These are phyloP conservation scores for Homalodisca vitripennis DNA, from an alignment of 1,140 invertebrate species.

Conservation along the genomic window DNA sequence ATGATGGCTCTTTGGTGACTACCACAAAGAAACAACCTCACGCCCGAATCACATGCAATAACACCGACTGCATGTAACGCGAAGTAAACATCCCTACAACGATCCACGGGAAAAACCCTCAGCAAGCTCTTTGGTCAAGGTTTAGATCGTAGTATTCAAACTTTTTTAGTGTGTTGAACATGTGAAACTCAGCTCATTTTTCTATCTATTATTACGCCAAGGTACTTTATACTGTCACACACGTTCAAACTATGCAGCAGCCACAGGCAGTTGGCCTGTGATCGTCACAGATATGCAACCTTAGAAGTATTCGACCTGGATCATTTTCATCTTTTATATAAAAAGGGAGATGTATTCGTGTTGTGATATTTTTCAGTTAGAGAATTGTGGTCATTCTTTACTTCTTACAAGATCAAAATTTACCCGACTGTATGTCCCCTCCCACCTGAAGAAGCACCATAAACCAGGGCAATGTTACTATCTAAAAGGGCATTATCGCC, in stretches of 20 bases:
- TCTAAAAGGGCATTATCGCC: not conserved
- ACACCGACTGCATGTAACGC: too few relatives aligned
- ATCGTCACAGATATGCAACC: not conserved
- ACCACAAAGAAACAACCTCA: too few relatives aligned
- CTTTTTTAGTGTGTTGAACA: not conserved
- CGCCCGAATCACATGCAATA: too few relatives aligned
- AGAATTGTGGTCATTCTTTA: not conserved
- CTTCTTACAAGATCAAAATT: not conserved
- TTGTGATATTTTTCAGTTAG: not conserved
- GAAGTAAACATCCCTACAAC: not conserved
- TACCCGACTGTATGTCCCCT: not conserved
- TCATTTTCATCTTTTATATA: not conserved
- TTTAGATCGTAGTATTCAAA: not conserved
- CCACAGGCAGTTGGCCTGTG: not conserved
- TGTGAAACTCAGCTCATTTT: not conserved
- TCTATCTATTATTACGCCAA: not conserved
- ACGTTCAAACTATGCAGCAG: not conserved
- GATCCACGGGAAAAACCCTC: not conserved
- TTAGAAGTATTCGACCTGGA: not conserved
- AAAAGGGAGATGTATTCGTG: not conserved
- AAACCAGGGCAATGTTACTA: not conserved
- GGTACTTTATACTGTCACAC: not conserved
- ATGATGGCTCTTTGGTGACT: too few relatives aligned
- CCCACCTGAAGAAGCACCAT: not conserved
- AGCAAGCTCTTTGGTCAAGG: not conserved